Evolutionary conservation across 2,797 vertebrate genomes (phyloP).

Genomic region (Jordanella pulchra): DNA sequence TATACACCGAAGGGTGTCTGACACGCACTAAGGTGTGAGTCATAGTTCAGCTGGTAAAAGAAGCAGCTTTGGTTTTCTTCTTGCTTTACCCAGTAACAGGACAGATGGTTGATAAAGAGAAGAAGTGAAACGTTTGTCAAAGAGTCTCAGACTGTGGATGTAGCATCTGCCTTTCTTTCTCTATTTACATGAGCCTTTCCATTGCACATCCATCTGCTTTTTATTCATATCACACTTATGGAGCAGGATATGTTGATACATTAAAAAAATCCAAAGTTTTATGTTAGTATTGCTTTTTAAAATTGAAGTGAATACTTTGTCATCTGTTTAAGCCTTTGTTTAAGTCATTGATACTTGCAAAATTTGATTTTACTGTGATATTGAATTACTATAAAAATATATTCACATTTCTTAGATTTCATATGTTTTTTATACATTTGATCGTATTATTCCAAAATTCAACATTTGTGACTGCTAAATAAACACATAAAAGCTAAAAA

Average conservation of each 20-base stretch:
- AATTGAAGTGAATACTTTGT: neutral
- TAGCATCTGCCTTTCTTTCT: neutral
- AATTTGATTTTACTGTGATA: neutral
- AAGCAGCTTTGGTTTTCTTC: conserved; percentile 10
- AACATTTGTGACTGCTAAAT: neutral
- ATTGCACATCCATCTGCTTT: too few species aligned
- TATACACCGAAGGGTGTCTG: conserved; percentile 1
- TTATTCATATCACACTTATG: neutral
- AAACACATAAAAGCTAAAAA: neutral
- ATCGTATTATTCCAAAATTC: neutral
- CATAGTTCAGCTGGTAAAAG: conserved; percentile 9
- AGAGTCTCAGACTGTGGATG: conserved; percentile 4
- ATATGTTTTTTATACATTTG: neutral
- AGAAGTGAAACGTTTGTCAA: conserved; percentile 8
- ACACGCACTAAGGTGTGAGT: conserved; percentile 9
- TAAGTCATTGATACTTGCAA: too few species aligned
- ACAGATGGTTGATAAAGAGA: conserved; percentile 13
- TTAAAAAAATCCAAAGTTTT: neutral
- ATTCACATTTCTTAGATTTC: neutral
- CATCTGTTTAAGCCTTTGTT: neutral
- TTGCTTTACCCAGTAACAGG: neutral
- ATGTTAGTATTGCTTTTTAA: neutral
- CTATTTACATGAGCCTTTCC: neutral
- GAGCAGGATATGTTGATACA: neutral
- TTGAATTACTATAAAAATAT: neutral